Evolutionary conservation across 2,113 vertebrate genomes (phyloP), one percentile per base, ranked within the genome.

Genomic region (Axis porcinus): DNA sequence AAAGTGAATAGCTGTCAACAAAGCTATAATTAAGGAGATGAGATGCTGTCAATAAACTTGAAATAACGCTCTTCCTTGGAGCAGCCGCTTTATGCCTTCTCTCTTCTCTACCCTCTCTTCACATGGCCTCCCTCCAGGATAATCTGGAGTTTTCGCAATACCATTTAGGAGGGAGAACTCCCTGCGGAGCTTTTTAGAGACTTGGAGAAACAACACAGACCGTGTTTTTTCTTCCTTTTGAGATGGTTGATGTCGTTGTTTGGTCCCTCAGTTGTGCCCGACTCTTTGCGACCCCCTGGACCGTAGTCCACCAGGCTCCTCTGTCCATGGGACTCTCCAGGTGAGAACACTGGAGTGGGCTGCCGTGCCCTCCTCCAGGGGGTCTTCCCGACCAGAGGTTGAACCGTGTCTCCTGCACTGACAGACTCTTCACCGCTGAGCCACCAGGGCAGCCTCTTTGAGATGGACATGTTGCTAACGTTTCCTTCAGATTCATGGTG

Each of bases 1-100:
- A 86, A 91, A 97, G 36, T 79, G 83, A 96, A 67, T 50, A 83
- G 40, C 67, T 97, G 57, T 97, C 93, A 96, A 81, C 47, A 89
- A 40, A 94, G 52, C 86, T 79, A 12, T 78, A 97, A 97, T 97
- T 91, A 93, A 91, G 62, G 70, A 86, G 83, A 89, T 57, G 70
- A 87, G 67, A 4, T 64, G 50, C 55, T 95, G 86, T 95, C 97
- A 89, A 76, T 97, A 81, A 93, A 95, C 45, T 27, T 94, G 60
- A 92, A 94, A 91, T 67, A 15, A 58, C 57, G 82, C 82, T 97
- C 88, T 84, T 90, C 9, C 45, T 96, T 70, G n/a, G 50, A 89
- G 28, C 45, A 50, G 40, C 16, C 52, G 86, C 12, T 30, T 54
- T 91, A 85, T 52, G 13, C 87, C 52, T 87, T 90, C 67, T 76